A percentile compares a stretch with the other conserved stretches of the same genome.
These are phyloP conservation scores for Cantharis lateralis DNA, from an alignment of 2,888 invertebrate species.

Conservation along the genomic window DNA sequence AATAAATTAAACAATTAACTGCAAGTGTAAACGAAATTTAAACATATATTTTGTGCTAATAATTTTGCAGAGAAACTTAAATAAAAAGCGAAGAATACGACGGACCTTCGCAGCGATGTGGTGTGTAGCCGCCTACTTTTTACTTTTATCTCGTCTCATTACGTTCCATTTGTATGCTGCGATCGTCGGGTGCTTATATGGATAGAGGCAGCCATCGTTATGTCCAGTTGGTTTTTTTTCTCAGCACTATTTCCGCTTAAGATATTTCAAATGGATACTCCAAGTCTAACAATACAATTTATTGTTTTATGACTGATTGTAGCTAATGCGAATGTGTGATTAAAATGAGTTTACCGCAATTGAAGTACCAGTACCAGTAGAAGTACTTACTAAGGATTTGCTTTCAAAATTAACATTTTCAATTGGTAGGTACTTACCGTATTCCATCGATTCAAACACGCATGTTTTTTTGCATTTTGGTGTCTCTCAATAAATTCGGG, in stretches of 20 bases:
- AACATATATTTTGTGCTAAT: not conserved
- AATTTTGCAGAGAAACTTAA: conserved; percentile 30
- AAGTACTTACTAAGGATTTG: not conserved
- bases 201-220: conserved; percentile 53
- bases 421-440: not conserved
- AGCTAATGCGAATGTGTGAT: conserved; percentile 39
- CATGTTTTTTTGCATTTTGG: not conserved
- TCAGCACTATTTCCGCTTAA: conserved; percentile 52
- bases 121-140: conserved; percentile 53
- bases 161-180: conserved; percentile 54
- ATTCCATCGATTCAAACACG: not conserved
- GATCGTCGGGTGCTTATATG: conserved; percentile 54
- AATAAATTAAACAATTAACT: not conserved
- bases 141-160: conserved; percentile 54
- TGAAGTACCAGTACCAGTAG: not conserved
- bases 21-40: not conserved
- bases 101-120: conserved; percentile 31
- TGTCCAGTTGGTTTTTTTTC: conserved; percentile 51
- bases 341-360: conserved; percentile 39
- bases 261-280: conserved; percentile 50
- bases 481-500: not conserved
- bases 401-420: not conserved
- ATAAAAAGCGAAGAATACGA: conserved; percentile 18
- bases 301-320: conserved; percentile 50
- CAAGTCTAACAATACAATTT: conserved; percentile 48